A percentile compares a stretch with the other conserved stretches of the same genome.
Evolutionary conservation across 1,140 invertebrate species (phyloP).

Genomic region (Zaprionus kolodkinae): DNA sequence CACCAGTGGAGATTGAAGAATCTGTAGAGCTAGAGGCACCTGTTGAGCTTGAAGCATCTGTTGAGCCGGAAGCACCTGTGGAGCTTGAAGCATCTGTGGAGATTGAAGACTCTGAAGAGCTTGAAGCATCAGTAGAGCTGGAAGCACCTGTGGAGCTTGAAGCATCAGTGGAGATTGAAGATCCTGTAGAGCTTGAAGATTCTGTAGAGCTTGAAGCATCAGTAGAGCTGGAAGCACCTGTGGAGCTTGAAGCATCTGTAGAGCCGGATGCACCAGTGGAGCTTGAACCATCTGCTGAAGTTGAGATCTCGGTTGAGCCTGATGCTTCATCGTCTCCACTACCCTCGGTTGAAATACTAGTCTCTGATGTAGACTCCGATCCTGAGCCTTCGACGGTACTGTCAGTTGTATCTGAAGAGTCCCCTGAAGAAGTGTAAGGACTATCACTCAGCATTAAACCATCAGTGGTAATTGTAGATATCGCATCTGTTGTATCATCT

Average conservation of each 20-base stretch:
- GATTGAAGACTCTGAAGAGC: neutral
- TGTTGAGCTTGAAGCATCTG: constrained; percentile 37
- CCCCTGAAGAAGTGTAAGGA: constrained; percentile 57
- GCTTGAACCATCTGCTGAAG: constrained; percentile 36
- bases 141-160: neutral
- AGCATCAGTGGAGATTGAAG: neutral
- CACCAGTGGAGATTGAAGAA: constrained; percentile 30
- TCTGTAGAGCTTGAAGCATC: neutral
- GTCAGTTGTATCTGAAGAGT: constrained; percentile 58
- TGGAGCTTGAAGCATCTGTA: neutral
- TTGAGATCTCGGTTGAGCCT: constrained; percentile 37
- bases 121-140: constrained; percentile 25
- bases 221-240: neutral
- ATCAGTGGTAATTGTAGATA: constrained; percentile 84
- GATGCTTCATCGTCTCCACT: constrained; percentile 68
- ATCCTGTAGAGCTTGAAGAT: neutral
- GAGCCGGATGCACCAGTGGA: constrained; percentile 16
- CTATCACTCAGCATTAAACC: constrained; percentile 88
- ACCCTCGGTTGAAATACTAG: constrained; percentile 64
- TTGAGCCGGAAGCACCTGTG: constrained; percentile 24
- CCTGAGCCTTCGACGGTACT: constrained; percentile 77
- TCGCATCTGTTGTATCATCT: constrained; percentile 64
- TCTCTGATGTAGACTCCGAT: constrained; percentile 61
- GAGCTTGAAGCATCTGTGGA: constrained; percentile 46
- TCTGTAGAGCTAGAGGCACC: constrained; percentile 20